Evolutionary conservation across 2,797 vertebrate species (phyloP), one percentile per base, ranked within the genome.

Genomic region (Hydrophis major): DNA sequence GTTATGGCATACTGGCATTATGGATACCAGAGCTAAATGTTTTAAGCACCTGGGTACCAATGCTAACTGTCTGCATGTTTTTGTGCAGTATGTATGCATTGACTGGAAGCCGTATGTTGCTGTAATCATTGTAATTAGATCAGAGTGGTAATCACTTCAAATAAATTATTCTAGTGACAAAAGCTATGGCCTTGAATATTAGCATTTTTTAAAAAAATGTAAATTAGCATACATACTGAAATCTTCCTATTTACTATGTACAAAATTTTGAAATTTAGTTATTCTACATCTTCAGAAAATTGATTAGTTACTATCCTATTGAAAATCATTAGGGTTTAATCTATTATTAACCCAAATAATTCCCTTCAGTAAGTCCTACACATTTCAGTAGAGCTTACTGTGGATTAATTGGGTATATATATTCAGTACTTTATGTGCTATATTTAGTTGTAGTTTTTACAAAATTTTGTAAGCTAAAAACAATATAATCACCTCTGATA

Each of bases 111-210:
- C 66, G 22, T 63, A 63, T 37, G 37, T 55, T n/a, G 63, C 63
- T 55, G n/a, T 27, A 55, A 87, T 66, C 86, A 25, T 20, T 87
- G 13, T 50, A 61, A 87, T 60, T 87, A 53, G 25, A 66, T 25
- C 37, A n/a, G 56, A 18, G 74, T 91, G 55, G 32, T 47, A 91
- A 16, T 20, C 47, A 18, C 37, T 86, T 42, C 42, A 86, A 28
- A 91, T 86, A 47, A 91, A 91, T 91, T 91, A 61, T 56, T 91
- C 90, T 27, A 60, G 18, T 47, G 42, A 50, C 42, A 86, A 86
- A 86, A 63, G 59, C 10, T 53, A 11, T 87, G 20, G n/a, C 18
- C 59, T n/a, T 61, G 47, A 53, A 91, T 87, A 42, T 91, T 86
- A 86, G 47, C 42, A n/a, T 50, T 50, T 22, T 53, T 7, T 32